A percentile compares a stretch with the other conserved stretches of the same genome.
Conservation (phyloP, 2,888 invertebrate species). For the Orthosia gracilis region DNA sequence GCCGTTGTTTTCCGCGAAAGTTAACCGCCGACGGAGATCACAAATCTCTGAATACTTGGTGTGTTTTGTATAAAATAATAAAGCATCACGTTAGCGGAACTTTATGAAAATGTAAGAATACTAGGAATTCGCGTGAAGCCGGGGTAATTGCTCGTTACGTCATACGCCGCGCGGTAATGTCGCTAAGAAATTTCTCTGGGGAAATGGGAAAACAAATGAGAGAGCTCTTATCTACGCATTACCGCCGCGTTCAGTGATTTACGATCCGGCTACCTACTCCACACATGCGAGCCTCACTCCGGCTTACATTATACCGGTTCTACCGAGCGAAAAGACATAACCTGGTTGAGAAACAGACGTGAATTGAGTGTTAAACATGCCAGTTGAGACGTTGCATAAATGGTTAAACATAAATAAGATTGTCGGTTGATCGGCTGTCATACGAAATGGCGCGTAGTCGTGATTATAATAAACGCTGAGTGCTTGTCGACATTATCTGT, state of each 20-base stretch:
- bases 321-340: slow-evolving; percentile 80
- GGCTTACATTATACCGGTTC: slow-evolving; percentile 80
- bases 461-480: slow-evolving; percentile 63
- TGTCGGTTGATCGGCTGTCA: slow-evolving; percentile 73
- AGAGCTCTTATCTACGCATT: slow-evolving; percentile 90
- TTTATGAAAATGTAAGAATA: slow-evolving; percentile 73
- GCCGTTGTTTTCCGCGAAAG: slow-evolving; percentile 46
- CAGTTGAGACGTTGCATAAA: slow-evolving; percentile 82
- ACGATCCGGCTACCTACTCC: slow-evolving; percentile 83
- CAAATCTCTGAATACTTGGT: slow-evolving; percentile 60
- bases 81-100: slow-evolving; percentile 57
- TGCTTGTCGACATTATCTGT: slow-evolving; percentile 30
- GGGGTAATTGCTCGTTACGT: slow-evolving; percentile 84
- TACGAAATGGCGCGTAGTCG: slow-evolving; percentile 64
- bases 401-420: slow-evolving; percentile 76
- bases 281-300: slow-evolving; percentile 73
- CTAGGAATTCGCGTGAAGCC: slow-evolving; percentile 69
- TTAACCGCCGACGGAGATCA: slow-evolving; percentile 50
- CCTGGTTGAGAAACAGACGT: slow-evolving; percentile 84
- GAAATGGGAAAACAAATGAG: slow-evolving; percentile 90
- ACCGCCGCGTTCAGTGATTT: slow-evolving; percentile 86
- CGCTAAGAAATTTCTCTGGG: slow-evolving; percentile 88
- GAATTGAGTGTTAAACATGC: slow-evolving; percentile 85
- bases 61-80: slow-evolving; percentile 58
- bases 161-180: slow-evolving; percentile 82